Evolutionary conservation across 30 jellyfish, hydroid and myxozoan genomes (phyloP).

Genomic region (Nemopilema nomurai): DNA sequence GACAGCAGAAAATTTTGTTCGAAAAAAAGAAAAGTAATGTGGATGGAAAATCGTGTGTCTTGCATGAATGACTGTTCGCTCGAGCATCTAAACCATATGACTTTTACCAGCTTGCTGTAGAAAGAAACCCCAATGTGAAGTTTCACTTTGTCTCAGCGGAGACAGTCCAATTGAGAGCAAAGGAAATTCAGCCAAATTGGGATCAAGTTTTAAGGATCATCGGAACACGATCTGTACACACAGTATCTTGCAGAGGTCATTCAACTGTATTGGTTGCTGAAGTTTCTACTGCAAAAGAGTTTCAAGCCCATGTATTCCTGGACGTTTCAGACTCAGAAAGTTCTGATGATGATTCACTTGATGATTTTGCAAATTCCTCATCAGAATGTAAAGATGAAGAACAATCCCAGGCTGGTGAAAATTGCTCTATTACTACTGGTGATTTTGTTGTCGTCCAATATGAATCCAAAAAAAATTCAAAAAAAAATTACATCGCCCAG

Average conservation of each 20-base stretch:
- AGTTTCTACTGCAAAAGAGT: conserved; percentile 21
- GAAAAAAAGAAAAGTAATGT: conserved; percentile 4
- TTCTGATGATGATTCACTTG: neutral
- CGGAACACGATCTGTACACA: conserved; percentile 19
- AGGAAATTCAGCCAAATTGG: conserved; percentile 34
- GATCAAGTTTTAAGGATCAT: conserved; percentile 29
- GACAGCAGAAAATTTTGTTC: conserved; percentile 21
- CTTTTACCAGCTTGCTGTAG: conserved; percentile 7
- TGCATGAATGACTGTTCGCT: conserved; percentile 48
- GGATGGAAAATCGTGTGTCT: conserved; percentile 27
- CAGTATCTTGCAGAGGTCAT: conserved; percentile 28
- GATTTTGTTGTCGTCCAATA: neutral
- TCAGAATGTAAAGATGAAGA: neutral
- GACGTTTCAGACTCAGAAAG: conserved; percentile 28
- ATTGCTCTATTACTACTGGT: no score
- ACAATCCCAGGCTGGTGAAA: conserved; percentile 10
- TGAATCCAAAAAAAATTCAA: neutral
- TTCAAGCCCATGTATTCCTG: conserved; percentile 24
- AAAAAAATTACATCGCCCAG: neutral
- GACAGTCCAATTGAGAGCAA: conserved; percentile 26
- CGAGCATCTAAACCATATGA: neutral
- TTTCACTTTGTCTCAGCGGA: conserved; percentile 34
- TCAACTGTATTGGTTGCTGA: conserved; percentile 28
- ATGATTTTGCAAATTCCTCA: neutral
- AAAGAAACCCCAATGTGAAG: conserved; percentile 26